Conservation (phyloP, 2,888 invertebrate genomes). For the Synergus umbraculus region DNA sequence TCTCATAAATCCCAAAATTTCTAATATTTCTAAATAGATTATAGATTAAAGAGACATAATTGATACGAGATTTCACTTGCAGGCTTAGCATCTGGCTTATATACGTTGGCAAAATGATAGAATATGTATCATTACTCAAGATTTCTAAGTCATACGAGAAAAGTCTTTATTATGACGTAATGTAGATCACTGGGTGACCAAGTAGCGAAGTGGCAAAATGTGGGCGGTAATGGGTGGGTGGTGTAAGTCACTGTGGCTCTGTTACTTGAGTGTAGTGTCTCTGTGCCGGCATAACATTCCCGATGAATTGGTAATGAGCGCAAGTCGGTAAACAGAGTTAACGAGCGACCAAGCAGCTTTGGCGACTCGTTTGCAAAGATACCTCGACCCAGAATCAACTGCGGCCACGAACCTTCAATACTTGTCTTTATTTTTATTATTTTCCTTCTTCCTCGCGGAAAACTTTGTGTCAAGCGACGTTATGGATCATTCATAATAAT, state of each 20-base stretch:
- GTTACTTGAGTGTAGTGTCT: conserved; percentile 44
- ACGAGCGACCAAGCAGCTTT: conserved; percentile 48
- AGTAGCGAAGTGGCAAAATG: conserved; percentile 45
- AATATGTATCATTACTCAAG: neutral
- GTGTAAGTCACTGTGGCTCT: conserved; percentile 33
- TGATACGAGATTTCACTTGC: neutral
- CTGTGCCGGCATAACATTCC: conserved; percentile 43
- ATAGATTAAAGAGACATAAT: too few species aligned
- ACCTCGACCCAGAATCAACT: conserved; percentile 61
- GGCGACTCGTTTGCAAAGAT: conserved; percentile 57
- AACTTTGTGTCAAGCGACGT: neutral
- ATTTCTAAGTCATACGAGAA: conserved; percentile 40
- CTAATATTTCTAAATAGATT: too few species aligned
- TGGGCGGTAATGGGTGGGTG: conserved; percentile 54
- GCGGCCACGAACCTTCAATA: conserved; percentile 53
- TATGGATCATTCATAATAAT: neutral
- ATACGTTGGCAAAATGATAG: neutral
- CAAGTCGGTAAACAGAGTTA: conserved; percentile 54
- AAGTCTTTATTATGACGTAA: conserved; percentile 45
- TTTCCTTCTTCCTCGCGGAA: conserved; percentile 14
- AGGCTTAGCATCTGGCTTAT: neutral
- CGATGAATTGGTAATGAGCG: conserved; percentile 52
- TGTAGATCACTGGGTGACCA: conserved; percentile 56
- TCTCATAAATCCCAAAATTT: too few species aligned
- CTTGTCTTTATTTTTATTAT: conserved; percentile 46